These are phyloP conservation scores for Percina caprodes DNA, from an alignment of 2,113 vertebrate genomes.

Conservation along the genomic window DNA sequence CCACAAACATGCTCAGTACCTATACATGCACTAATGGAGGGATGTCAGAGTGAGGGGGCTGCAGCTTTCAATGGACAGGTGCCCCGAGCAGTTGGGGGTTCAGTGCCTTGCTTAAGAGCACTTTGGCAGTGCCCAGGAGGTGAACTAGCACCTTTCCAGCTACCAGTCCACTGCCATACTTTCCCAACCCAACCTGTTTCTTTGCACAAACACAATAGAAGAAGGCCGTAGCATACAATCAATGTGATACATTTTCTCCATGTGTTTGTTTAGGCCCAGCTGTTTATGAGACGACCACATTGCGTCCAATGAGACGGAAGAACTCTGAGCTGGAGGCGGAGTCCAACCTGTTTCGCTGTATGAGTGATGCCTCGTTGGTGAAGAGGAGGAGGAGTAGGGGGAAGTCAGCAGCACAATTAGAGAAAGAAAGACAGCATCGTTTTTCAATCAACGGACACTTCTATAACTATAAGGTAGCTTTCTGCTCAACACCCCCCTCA, in stretches of 20 bases:
- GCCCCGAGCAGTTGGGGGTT: no score
- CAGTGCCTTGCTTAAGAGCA: no score
- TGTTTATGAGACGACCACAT: slow-evolving; percentile 80
- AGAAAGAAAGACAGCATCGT: slow-evolving; percentile 83
- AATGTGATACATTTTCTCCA: not conserved
- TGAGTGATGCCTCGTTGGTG: slow-evolving; percentile 83
- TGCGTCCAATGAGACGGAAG: slow-evolving; percentile 70
- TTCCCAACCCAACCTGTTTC: no score
- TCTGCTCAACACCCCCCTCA: not conserved
- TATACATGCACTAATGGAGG: no score
- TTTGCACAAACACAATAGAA: no score
- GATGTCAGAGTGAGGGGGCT: no score
- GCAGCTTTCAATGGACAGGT: no score
- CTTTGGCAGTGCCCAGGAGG: no score
- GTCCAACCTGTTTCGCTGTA: slow-evolving; percentile 85
- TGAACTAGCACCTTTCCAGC: no score
- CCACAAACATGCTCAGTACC: no score
- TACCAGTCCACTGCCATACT: no score
- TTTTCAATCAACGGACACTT: slow-evolving; percentile 96
- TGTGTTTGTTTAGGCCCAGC: slow-evolving; percentile 68
- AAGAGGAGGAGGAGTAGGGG: slow-evolving; percentile 81
- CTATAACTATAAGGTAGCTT: slow-evolving; percentile 91
- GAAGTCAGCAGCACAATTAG: slow-evolving; percentile 72
- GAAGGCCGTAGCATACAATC: not conserved
- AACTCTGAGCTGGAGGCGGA: slow-evolving; percentile 75